phyloP scores from a whole-genome alignment of 2,888 invertebrate genomes.

The Pseudanteris insignis region DNA sequence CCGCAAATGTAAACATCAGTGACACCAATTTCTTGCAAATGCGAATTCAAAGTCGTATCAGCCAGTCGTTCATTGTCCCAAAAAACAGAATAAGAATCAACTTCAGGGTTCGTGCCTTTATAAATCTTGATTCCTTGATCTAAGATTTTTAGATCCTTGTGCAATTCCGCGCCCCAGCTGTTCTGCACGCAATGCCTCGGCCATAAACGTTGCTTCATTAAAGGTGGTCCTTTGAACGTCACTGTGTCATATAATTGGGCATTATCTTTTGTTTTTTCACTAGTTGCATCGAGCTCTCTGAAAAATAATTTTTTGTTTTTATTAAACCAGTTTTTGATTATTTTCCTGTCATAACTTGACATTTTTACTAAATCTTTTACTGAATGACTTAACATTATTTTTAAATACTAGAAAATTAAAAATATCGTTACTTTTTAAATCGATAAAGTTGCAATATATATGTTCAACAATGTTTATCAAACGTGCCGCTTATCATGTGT shows the following conservation, averaged over 20 bases:
- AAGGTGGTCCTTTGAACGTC: slow-evolving; percentile 87
- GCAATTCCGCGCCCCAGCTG: slow-evolving; percentile 93
- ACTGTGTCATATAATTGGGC: slow-evolving; percentile 90
- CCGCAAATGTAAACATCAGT: slow-evolving; percentile 96
- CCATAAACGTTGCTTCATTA: slow-evolving; percentile 91
- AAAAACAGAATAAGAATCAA: slow-evolving; percentile 98
- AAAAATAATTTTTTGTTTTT: slow-evolving; percentile 1
- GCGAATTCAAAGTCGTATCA: slow-evolving; percentile 84
- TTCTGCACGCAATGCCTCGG: slow-evolving; percentile 96
- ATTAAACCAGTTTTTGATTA: no score
- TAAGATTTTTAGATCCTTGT: slow-evolving; percentile 85
- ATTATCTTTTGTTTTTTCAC: slow-evolving; percentile 69
- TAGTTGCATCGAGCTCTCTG: slow-evolving; percentile 61
- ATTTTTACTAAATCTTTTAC: no score
- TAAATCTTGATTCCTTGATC: slow-evolving; percentile 83
- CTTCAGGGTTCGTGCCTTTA: slow-evolving; percentile 92
- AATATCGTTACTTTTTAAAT: no score
- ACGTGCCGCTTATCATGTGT: no score
- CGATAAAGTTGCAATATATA: no score
- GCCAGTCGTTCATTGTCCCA: slow-evolving; percentile 96
- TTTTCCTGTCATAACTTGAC: no score
- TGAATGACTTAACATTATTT: no score
- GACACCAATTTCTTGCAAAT: slow-evolving; percentile 80
- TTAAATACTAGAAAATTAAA: no score
- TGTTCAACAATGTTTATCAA: no score